A percentile compares a stretch with the other conserved stretches of the same genome.
Evolutionary conservation across 2,113 vertebrate species (phyloP).

Genomic region (Tupaia chinensis): DNA sequence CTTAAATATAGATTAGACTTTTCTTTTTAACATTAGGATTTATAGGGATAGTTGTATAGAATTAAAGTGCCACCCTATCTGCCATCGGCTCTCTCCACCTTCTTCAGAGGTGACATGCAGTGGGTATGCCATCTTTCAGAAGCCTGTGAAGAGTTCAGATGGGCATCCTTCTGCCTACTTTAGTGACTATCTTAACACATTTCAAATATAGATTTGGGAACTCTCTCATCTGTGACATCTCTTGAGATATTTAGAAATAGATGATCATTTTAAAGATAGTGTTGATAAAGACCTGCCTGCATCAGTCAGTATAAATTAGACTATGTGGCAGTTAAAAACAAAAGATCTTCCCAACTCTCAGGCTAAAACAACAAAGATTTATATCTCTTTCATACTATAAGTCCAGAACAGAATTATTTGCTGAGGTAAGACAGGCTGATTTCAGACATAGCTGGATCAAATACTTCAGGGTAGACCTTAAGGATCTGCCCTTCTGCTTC

Average conservation of each 20-base stretch:
- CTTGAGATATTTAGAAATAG: not conserved
- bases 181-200: not conserved
- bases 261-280: not conserved
- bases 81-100: not conserved
- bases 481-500: not conserved
- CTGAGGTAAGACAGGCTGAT: not conserved
- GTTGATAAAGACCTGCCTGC: not conserved
- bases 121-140: not conserved
- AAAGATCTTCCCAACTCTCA: not conserved
- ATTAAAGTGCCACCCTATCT: not conserved
- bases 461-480: not conserved
- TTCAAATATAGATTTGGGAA: not conserved
- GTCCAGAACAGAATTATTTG: not conserved
- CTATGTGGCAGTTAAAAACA: not conserved
- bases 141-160: not conserved
- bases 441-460: not conserved
- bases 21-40: not conserved
- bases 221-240: not conserved
- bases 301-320: not conserved
- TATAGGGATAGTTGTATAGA: not conserved
- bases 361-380: slow-evolving; percentile 6
- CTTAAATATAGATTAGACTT: slow-evolving; percentile 39
- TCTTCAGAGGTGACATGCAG: not conserved
- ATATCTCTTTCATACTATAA: not conserved
- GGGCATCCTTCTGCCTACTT: not conserved